Conservation (phyloP, 30 jellyfish, hydroid and myxozoan species). For the Pseudorhiza aurosa region DNA sequence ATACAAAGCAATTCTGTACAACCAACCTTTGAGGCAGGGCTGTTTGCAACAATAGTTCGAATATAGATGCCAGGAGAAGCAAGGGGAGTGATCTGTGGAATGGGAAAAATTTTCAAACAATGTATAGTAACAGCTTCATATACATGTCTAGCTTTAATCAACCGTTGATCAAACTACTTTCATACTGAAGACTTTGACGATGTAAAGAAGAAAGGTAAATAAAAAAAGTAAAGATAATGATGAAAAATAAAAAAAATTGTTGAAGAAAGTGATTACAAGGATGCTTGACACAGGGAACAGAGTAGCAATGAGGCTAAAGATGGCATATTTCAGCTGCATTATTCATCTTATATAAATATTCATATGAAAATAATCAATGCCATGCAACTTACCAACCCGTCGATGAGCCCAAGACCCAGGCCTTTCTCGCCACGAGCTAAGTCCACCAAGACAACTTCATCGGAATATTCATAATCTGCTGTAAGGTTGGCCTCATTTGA, state of each 20-base stretch:
- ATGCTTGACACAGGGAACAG: not conserved
- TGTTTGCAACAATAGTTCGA: constrained; percentile 79
- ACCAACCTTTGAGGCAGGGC: constrained; percentile 95
- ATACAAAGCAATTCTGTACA: not conserved
- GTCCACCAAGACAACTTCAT: constrained; percentile 79
- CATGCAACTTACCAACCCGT: constrained; percentile 84
- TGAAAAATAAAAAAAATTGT: too few relatives aligned
- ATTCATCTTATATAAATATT: too few relatives aligned
- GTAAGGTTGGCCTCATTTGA: constrained; percentile 28
- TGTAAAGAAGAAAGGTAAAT: too few relatives aligned
- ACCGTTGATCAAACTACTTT: too few relatives aligned
- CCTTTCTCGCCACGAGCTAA: constrained; percentile 82
- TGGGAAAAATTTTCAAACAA: too few relatives aligned
- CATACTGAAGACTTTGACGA: too few relatives aligned
- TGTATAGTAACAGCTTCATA: too few relatives aligned
- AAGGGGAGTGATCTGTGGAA: constrained; percentile 80
- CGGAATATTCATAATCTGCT: constrained; percentile 11
- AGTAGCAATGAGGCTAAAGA: not conserved
- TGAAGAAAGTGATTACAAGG: not conserved
- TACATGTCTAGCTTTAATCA: too few relatives aligned
- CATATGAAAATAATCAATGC: too few relatives aligned
- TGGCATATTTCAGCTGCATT: not conserved
- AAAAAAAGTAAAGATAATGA: too few relatives aligned
- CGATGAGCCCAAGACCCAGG: constrained; percentile 94
- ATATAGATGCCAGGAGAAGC: constrained; percentile 79